phyloP scores from a whole-genome alignment of 2,797 vertebrate genomes.

The Furcifer pardalis region DNA sequence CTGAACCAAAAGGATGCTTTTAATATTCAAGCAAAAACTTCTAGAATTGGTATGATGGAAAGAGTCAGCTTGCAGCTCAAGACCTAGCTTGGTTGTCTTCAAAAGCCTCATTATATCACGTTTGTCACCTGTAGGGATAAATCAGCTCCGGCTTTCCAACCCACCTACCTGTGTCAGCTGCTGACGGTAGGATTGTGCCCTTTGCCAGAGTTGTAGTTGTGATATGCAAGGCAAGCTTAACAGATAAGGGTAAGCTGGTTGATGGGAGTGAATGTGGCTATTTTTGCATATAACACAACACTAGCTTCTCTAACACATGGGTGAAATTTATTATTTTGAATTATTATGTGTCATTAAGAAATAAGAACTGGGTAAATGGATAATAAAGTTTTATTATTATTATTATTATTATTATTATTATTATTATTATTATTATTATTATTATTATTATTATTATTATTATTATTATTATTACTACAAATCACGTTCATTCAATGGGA shows the following conservation, averaged over 20 bases:
- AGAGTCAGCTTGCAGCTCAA: neutral
- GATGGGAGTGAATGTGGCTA: neutral
- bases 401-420: no score
- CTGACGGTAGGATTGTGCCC: neutral
- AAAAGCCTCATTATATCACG: neutral
- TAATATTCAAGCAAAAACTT: conserved; percentile 36
- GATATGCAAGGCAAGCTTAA: neutral
- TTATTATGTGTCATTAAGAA: no score
- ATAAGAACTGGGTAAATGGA: no score
- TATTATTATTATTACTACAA: no score
- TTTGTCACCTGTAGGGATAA: neutral
- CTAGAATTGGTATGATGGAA: neutral
- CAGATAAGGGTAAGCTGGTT: neutral
- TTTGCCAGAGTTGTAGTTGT: neutral
- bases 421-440: no score
- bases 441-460: no score
- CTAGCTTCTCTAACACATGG: no score
- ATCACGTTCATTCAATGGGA: no score
- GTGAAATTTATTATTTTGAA: no score
- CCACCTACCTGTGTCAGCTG: neutral
- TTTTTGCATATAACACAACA: neutral
- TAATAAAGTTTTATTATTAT: no score
- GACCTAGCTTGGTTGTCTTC: neutral
- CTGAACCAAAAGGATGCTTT: conserved; percentile 44
- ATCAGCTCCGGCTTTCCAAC: rapidly evolving